These are phyloP conservation scores for Valencia hispanica DNA, from an alignment of 2,797 vertebrate genomes.

Conservation along the genomic window DNA sequence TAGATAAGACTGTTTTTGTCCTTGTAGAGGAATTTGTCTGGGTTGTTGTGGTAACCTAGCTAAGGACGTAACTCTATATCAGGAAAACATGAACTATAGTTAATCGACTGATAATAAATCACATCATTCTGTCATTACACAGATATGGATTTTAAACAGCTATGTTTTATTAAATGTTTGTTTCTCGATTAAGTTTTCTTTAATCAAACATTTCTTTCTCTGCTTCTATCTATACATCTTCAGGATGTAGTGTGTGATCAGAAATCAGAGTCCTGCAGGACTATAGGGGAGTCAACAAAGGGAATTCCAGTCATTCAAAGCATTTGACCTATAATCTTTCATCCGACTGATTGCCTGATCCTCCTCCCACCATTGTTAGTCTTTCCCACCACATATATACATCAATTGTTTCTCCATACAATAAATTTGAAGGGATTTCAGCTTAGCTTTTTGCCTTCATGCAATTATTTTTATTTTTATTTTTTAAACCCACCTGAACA, in stretches of 20 bases:
- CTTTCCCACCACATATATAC: conserved; percentile 16
- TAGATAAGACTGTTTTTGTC: conserved; percentile 24
- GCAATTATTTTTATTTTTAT: too few species aligned
- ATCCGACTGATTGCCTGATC: neutral
- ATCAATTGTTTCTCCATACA: neutral
- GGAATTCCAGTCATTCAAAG: conserved; percentile 63
- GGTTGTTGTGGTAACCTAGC: conserved; percentile 47
- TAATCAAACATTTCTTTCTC: neutral
- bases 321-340: conserved; percentile 61
- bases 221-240: conserved; percentile 8
- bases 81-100: conserved; percentile 27
- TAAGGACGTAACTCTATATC: conserved; percentile 12
- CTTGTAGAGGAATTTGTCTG: conserved; percentile 4
- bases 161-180: neutral
- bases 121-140: neutral
- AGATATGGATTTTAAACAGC: neutral
- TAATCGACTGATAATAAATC: neutral
- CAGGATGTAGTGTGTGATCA: neutral
- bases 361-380: conserved; percentile 21
- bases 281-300: conserved; percentile 56
- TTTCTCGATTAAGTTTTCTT: neutral
- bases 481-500: neutral
- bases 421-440: neutral
- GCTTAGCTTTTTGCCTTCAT: neutral
- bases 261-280: conserved; percentile 16